Evolutionary conservation across 2,888 invertebrate genomes (phyloP).

Genomic region (Stomorhina lunata): DNA sequence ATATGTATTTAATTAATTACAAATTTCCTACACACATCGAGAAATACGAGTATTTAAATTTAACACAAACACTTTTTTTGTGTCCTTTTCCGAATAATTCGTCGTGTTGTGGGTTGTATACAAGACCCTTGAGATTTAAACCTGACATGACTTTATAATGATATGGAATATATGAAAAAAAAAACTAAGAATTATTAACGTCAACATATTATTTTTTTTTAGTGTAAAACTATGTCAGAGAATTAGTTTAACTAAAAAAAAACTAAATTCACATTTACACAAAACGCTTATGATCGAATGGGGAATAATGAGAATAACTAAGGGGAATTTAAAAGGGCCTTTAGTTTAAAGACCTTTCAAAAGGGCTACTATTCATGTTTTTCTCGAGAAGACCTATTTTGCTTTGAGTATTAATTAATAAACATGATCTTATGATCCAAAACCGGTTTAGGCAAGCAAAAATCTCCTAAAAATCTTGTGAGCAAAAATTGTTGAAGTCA

Average conservation of each 20-base stretch:
- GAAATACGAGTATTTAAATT: conserved; percentile 33
- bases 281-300: too few species aligned
- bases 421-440: too few species aligned
- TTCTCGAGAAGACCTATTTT: too few species aligned
- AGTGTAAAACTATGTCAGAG: background rate
- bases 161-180: conserved; percentile 37
- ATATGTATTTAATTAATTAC: conserved; percentile 38
- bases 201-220: background rate
- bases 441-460: too few species aligned
- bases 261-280: background rate
- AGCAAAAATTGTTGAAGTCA: too few species aligned
- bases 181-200: conserved; percentile 17
- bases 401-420: too few species aligned
- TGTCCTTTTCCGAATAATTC: conserved; percentile 17
- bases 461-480: too few species aligned
- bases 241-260: conserved; percentile 15
- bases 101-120: conserved; percentile 15
- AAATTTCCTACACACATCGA: conserved; percentile 8
- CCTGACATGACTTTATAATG: conserved; percentile 60
- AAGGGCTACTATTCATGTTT: too few species aligned
- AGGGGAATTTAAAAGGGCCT: too few species aligned
- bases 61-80: conserved; percentile 4
- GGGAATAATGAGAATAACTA: too few species aligned
- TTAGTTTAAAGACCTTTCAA: too few species aligned
- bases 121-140: conserved; percentile 59